A percentile compares a stretch with the other conserved stretches of the same genome.
phyloP scores from a whole-genome alignment of 2,888 invertebrate genomes.

The Troglohyphantes excavatus region DNA sequence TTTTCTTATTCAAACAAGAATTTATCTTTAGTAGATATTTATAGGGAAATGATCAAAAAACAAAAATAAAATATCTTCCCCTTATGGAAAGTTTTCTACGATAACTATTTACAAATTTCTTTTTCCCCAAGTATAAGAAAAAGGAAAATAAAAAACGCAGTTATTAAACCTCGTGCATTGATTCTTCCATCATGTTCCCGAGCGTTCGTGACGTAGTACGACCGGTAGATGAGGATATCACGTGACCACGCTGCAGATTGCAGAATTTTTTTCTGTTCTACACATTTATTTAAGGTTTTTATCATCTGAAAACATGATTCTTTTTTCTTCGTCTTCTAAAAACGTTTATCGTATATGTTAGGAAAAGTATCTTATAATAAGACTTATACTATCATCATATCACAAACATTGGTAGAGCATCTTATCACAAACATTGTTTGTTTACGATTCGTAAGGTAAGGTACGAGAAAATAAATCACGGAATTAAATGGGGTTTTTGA shows the following conservation, averaged over 20 bases:
- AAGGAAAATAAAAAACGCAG: conserved; percentile 13
- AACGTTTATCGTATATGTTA: no score
- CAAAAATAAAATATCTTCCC: no score
- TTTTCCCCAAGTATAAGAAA: background rate
- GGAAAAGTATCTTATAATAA: no score
- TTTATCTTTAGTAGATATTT: background rate
- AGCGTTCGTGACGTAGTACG: conserved; percentile 39
- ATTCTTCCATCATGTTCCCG: conserved; percentile 23
- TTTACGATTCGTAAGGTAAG: no score
- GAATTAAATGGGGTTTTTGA: no score
- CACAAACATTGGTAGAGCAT: no score
- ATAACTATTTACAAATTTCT: conserved; percentile 35
- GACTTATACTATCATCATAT: no score
- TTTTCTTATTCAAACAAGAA: background rate
- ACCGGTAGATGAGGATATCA: conserved; percentile 52
- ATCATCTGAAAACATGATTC: conserved; percentile 13
- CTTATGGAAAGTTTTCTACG: background rate
- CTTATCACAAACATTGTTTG: no score
- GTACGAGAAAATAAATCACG: no score
- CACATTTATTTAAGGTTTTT: conserved; percentile 38
- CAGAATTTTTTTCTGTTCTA: conserved; percentile 9
- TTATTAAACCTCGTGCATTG: conserved; percentile 37
- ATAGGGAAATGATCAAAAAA: background rate
- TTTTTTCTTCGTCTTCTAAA: background rate
- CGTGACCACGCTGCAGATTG: conserved; percentile 24